A percentile compares a stretch with the other conserved stretches of the same genome.
Conservation (phyloP, 2,797 vertebrate genomes). For the Sitta carolinensis region DNA sequence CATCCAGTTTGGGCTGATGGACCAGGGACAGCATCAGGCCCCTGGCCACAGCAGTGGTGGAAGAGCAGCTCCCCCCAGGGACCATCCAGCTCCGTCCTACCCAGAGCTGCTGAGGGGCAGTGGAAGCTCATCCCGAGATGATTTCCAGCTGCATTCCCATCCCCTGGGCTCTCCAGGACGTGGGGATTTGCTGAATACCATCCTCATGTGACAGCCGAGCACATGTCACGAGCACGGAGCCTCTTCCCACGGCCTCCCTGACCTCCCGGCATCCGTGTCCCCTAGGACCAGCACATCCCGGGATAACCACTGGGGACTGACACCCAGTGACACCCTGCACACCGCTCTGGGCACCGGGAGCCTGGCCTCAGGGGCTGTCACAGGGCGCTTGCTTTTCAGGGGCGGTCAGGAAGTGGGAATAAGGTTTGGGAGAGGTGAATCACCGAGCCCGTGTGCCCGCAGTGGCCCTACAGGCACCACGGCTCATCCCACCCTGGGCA, state of each 20-base stretch:
- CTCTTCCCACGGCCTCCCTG: background rate
- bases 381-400: accelerated
- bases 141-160: background rate
- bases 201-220: background rate
- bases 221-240: background rate
- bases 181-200: background rate
- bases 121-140: background rate
- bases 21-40: background rate
- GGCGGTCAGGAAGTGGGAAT: accelerated
- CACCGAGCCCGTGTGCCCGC: accelerated
- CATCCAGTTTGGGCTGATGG: accelerated
- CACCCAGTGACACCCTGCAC: background rate
- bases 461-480: accelerated
- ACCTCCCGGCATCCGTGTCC: background rate
- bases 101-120: background rate
- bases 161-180: accelerated
- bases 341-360: background rate
- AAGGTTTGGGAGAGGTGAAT: background rate
- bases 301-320: accelerated
- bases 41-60: background rate
- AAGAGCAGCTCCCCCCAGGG: background rate
- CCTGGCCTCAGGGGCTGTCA: background rate
- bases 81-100: background rate
- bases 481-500: background rate
- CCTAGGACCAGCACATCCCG: background rate